phyloP scores from a whole-genome alignment of 2,888 invertebrate species.

The Therioaphis trifolii region DNA sequence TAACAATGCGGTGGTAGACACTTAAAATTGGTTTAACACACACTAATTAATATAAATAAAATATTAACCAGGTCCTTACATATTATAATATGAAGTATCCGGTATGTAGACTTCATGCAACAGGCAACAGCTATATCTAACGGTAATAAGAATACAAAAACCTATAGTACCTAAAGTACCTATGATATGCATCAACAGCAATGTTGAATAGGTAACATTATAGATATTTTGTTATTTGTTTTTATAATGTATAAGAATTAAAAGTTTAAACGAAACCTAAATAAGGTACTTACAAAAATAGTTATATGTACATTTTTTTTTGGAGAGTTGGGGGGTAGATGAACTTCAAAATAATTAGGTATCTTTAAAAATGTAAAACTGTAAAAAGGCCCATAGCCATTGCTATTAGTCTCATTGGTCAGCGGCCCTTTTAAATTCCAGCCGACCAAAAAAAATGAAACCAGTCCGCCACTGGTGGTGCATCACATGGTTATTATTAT shows the following conservation, averaged over 20 bases:
- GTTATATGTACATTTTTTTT: background rate
- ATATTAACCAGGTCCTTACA: background rate
- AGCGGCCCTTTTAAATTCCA: background rate
- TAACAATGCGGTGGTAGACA: too few species aligned
- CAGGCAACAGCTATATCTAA: background rate
- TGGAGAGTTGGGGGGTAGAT: background rate
- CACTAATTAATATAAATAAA: background rate
- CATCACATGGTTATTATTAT: too few species aligned
- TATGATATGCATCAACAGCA: constrained; percentile 28
- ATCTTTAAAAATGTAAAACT: background rate
- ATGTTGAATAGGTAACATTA: constrained; percentile 29
- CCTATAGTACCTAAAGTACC: background rate
- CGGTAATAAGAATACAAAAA: background rate
- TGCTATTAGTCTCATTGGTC: background rate
- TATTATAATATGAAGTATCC: background rate
- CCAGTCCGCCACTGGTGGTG: constrained; percentile 8
- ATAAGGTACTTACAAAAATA: constrained; percentile 17
- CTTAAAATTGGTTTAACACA: too few species aligned
- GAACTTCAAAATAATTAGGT: background rate
- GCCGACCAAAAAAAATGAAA: constrained; percentile 25
- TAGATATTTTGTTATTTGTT: constrained; percentile 20
- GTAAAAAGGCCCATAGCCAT: constrained; percentile 14
- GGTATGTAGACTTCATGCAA: background rate
- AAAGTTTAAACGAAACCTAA: background rate
- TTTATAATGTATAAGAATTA: background rate